phyloP scores from a whole-genome alignment of 2,113 vertebrate species.

The Neolamprologus cancellatus region DNA sequence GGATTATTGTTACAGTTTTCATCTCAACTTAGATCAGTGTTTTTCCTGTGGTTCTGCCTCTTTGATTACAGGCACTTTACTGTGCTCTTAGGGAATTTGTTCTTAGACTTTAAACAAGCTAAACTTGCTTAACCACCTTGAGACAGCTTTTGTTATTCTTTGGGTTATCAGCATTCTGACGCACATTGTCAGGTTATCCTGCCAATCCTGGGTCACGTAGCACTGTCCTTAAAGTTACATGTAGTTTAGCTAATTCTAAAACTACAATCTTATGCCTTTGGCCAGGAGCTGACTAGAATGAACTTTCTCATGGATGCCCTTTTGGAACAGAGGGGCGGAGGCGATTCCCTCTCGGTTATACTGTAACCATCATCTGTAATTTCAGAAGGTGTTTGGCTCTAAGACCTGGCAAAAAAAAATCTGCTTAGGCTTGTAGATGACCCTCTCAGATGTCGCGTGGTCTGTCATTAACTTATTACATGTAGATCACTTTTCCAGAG shows the following conservation, averaged over 20 bases:
- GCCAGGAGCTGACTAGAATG: not conserved
- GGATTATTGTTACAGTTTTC: not conserved
- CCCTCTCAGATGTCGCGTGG: not conserved
- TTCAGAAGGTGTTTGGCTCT: slow-evolving; percentile 21
- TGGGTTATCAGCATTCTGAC: not conserved
- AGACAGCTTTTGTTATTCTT: not conserved
- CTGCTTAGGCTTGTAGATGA: not conserved
- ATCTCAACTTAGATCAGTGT: not conserved
- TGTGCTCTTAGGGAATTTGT: not conserved
- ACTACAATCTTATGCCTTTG: not conserved
- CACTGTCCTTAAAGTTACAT: not conserved
- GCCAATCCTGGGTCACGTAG: not conserved
- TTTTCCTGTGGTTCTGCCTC: not conserved
- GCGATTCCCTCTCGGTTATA: not conserved
- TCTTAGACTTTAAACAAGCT: not conserved
- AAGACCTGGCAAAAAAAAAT: not conserved
- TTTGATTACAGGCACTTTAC: not conserved
- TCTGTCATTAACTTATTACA: not conserved
- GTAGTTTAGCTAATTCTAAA: not conserved
- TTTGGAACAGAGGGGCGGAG: not conserved
- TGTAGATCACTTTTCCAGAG: not conserved
- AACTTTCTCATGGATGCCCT: not conserved
- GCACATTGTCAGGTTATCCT: not conserved
- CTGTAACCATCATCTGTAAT: slow-evolving; percentile 11
- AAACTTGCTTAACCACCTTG: not conserved